Evolutionary conservation across 2,113 vertebrate genomes (phyloP).

Genomic region (Gyps fulvus): DNA sequence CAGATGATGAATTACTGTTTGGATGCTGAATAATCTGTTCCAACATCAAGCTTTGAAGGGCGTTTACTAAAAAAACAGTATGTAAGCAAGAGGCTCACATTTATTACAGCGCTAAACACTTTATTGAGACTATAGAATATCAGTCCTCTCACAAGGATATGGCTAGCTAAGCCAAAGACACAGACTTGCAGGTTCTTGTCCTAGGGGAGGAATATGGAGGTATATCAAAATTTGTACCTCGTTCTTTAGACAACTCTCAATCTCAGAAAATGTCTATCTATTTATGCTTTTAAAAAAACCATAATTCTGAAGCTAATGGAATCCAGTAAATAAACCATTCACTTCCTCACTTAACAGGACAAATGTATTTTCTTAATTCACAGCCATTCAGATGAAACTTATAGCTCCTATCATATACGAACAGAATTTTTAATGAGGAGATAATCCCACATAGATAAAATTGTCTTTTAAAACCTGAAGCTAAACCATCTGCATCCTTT

Average conservation of each 20-base stretch:
- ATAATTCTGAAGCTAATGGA: not conserved
- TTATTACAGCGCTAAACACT: not conserved
- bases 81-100: not conserved
- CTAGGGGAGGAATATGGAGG: not conserved
- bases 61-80: not conserved
- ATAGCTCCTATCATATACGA: not conserved
- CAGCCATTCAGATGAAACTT: not conserved
- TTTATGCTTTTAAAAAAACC: not conserved
- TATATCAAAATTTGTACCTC: not conserved
- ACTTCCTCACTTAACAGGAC: not conserved
- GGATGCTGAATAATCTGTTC: not conserved
- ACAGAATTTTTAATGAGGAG: not conserved
- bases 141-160: not conserved
- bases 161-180: not conserved
- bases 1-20: not conserved
- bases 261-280: not conserved
- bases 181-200: not conserved
- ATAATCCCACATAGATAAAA: not conserved
- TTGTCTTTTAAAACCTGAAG: not conserved
- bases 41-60: not conserved
- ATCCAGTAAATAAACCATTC: not conserved
- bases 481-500: not conserved
- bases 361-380: not conserved
- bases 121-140: not conserved
- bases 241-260: not conserved